These are phyloP conservation scores for Callimico goeldii DNA, from an alignment of 2,797 vertebrate species.

Conservation along the genomic window DNA sequence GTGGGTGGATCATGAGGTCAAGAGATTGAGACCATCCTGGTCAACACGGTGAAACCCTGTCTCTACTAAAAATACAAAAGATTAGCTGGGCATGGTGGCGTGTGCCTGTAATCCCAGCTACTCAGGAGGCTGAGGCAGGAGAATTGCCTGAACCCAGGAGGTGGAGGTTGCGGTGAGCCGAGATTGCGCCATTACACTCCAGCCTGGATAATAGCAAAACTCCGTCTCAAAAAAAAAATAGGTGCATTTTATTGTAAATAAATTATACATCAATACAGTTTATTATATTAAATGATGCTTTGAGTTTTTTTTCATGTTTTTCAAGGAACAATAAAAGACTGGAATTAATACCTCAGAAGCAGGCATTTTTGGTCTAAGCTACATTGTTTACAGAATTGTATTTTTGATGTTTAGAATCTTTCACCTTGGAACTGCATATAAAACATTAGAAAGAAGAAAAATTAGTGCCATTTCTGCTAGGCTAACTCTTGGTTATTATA, in stretches of 20 bases:
- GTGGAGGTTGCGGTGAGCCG: too few relatives aligned
- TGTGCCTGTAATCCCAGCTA: too few relatives aligned
- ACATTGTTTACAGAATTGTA: not conserved
- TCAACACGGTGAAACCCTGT: too few relatives aligned
- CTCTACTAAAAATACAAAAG: too few relatives aligned
- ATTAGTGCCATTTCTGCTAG: not conserved
- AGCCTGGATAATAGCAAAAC: too few relatives aligned
- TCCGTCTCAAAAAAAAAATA: too few relatives aligned
- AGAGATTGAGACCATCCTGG: too few relatives aligned
- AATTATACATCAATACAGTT: not conserved
- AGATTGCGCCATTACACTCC: too few relatives aligned
- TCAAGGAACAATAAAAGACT: not conserved
- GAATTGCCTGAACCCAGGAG: too few relatives aligned
- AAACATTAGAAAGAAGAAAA: not conserved
- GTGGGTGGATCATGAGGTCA: too few relatives aligned
- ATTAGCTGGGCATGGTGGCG: too few relatives aligned
- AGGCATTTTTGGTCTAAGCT: not conserved
- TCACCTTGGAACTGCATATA: not conserved
- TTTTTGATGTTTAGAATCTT: not conserved
- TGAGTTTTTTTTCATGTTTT: not conserved
- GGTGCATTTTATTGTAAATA: not conserved
- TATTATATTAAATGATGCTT: not conserved
- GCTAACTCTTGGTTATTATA: not conserved
- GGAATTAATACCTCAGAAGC: not conserved
- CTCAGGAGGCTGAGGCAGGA: too few relatives aligned